Evolutionary conservation across 2,888 invertebrate species (phyloP).

Genomic region (Macrostomum cliftonense): DNA sequence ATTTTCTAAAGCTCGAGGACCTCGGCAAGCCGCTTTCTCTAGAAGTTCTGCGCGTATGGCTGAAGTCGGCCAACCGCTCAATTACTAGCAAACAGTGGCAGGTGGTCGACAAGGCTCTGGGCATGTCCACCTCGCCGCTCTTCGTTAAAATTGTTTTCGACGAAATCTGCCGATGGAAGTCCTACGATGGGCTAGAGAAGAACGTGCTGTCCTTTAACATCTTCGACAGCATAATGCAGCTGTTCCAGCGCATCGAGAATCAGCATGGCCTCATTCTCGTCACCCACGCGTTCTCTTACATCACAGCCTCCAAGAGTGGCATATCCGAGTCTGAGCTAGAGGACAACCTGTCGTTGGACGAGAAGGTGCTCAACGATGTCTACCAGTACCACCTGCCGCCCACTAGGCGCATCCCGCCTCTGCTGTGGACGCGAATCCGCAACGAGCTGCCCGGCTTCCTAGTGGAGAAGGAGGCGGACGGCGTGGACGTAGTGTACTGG

Average conservation of each 20-base stretch:
- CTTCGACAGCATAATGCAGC: constrained; percentile 88
- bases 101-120: constrained; percentile 73
- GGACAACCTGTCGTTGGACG: constrained; percentile 73
- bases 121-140: constrained; percentile 77
- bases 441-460: constrained; percentile 89
- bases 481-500: constrained; percentile 94
- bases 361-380: constrained; percentile 77
- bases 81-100: constrained; percentile 81
- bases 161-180: constrained; percentile 86
- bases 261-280: constrained; percentile 44
- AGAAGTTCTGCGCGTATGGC: constrained; percentile 71
- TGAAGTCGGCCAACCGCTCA: constrained; percentile 59
- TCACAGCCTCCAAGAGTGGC: constrained; percentile 77
- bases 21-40: constrained; percentile 79
- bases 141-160: constrained; percentile 92
- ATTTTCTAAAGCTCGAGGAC: constrained; percentile 22
- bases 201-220: constrained; percentile 79
- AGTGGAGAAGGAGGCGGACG: constrained; percentile 86
- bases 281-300: constrained; percentile 49
- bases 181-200: constrained; percentile 77
- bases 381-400: constrained; percentile 97
- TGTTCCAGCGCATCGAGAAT: constrained; percentile 86
- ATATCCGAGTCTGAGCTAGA: constrained; percentile 86
- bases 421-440: constrained; percentile 85
- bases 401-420: constrained; percentile 74